Base-by-base conservation (phyloP, 2,113 vertebrate species). In the Pomatostomus ruficeps region DNA sequence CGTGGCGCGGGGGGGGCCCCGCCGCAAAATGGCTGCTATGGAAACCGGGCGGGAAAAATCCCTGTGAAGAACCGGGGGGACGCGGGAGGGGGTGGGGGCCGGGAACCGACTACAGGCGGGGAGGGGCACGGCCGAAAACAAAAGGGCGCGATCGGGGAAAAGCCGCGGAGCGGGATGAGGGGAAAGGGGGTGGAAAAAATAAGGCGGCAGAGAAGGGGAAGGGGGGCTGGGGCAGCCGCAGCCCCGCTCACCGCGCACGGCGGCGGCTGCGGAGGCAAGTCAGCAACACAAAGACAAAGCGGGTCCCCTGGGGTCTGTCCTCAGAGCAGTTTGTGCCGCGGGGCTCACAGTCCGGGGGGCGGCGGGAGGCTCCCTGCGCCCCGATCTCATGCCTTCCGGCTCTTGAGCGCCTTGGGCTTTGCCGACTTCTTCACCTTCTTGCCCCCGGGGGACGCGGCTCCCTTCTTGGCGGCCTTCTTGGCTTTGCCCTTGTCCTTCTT, bases 391-490 rank as follows among this genome's bases (percentile, higher is more conserved):
- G 92, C 94, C 95, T 98, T 98, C 88, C 98, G 98, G 96, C 98
- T 97, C 83, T 98, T 98, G 51, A 98, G 98, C 23, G 97, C 97
- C 88, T 98, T 98, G 87, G 98, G 98, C 92, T 98, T 98, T 65
- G 97, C 97, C 7, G 97, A 96, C 80, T 98, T 98, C 97, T 98
- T 98, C 93, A 97, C 98, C 68, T 98, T 98, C 96, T 98, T 98
- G 89, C 96, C 97, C 49, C 93, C 97, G 11, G 98, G 90, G 35
- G 96, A 94, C 17, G 96, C 78, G 28, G 97, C 93, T 72, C 94
- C 97, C 72, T 98, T 98, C 94, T 97, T 98, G 35, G 97, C 93
- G 26, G 96, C 74, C 33, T 97, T 97, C 91, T 92, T 97, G 25
- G 96, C 82, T 88, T 97, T 96, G 85, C 95, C 89, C 85, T 97